These are phyloP conservation scores for Heterochromis multidens DNA, from an alignment of 2,113 vertebrate genomes.

Conservation along the genomic window DNA sequence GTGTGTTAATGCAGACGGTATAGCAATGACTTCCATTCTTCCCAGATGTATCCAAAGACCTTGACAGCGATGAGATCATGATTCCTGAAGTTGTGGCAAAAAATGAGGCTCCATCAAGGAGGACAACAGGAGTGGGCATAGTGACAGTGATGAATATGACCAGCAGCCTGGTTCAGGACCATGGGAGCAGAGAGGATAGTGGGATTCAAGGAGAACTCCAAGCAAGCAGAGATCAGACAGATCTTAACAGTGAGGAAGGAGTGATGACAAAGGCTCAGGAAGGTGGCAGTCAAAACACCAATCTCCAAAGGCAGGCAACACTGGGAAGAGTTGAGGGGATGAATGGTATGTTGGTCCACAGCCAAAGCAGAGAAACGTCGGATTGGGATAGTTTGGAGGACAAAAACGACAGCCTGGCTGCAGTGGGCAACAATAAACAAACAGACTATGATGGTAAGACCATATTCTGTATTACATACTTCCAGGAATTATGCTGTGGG, in stretches of 20 bases:
- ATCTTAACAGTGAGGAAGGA: slow-evolving; percentile 13
- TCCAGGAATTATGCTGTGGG: background rate
- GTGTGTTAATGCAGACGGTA: background rate
- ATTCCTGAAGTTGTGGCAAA: background rate
- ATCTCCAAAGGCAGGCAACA: background rate
- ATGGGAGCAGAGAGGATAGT: background rate
- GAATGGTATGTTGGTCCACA: background rate
- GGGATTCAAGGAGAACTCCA: background rate
- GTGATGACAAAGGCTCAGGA: background rate
- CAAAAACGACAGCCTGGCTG: slow-evolving; percentile 10
- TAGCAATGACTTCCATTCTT: background rate
- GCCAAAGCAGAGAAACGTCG: background rate
- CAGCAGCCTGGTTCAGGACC: background rate
- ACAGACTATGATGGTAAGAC: slow-evolving; percentile 27
- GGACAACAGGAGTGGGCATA: background rate
- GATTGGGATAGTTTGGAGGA: slow-evolving; percentile 52
- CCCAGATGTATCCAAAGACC: slow-evolving; percentile 12
- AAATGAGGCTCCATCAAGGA: background rate
- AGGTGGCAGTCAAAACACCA: background rate
- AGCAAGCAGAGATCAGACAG: background rate
- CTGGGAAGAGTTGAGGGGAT: background rate
- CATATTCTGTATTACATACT: background rate
- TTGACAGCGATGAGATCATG: slow-evolving; percentile 50
- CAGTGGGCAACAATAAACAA: slow-evolving; percentile 17
- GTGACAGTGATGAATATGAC: background rate